Evolutionary conservation across 1,140 invertebrate genomes (phyloP).

Genomic region (Drosophila ercepeae): DNA sequence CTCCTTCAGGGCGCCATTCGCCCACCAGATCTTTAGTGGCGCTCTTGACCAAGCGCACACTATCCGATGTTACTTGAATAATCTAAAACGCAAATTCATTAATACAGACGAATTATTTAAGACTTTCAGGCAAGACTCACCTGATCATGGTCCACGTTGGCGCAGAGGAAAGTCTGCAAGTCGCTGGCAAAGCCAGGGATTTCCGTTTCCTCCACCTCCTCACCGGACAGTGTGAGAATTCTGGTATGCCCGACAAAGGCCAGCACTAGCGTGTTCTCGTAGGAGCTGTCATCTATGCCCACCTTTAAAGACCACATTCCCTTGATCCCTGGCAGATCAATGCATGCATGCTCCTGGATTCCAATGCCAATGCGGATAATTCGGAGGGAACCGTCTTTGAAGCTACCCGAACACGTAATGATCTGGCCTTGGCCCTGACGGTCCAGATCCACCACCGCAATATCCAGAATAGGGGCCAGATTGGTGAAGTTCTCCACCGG

Average conservation of each 20-base stretch:
- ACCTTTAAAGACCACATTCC: conserved; percentile 97
- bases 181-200: conserved; percentile 94
- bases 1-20: conserved; percentile 91
- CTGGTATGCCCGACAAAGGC: conserved; percentile 97
- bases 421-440: conserved; percentile 98
- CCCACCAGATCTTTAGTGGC: conserved; percentile 88
- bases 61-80: conserved; percentile 89
- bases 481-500: conserved; percentile 98
- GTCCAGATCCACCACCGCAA: conserved; percentile 98
- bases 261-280: conserved; percentile 95
- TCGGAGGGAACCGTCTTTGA: conserved; percentile 97
- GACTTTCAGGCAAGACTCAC: conserved; percentile 83
- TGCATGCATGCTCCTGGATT: conserved; percentile 98
- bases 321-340: conserved; percentile 98
- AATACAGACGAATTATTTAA: neutral
- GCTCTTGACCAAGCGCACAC: conserved; percentile 88
- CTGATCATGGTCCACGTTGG: conserved; percentile 93
- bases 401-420: conserved; percentile 98
- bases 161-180: conserved; percentile 96
- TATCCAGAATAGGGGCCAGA: conserved; percentile 98
- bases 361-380: conserved; percentile 99
- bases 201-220: conserved; percentile 99
- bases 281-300: conserved; percentile 85
- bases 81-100: conserved; percentile 35
- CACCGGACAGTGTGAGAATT: conserved; percentile 94